Percentiles rank a stretch among this genome's conserved stretches.
phyloP scores from a whole-genome alignment of 2,113 vertebrate species.

The Delphinapterus leucas region DNA sequence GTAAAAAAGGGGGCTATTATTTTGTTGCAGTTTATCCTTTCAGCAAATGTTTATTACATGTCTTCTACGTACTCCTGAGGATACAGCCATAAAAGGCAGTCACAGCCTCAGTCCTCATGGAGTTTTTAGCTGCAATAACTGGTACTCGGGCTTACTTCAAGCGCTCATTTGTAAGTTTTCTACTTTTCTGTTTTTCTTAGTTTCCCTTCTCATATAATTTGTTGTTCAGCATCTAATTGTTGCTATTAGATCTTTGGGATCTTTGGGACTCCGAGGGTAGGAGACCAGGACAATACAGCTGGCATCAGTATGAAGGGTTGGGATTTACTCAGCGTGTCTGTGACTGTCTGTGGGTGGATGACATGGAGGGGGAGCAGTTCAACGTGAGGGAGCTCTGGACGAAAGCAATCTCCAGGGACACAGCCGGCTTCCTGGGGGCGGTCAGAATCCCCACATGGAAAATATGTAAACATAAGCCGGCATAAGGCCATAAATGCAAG shows the following conservation, averaged over 20 bases:
- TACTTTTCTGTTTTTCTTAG: neutral
- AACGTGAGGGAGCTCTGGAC: neutral
- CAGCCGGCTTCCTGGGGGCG: neutral
- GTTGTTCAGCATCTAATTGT: neutral
- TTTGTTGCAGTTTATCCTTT: neutral
- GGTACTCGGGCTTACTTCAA: neutral
- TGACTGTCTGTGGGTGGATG: fast-evolving
- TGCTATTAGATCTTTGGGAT: neutral
- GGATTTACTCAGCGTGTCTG: neutral
- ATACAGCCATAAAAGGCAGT: neutral
- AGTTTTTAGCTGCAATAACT: neutral
- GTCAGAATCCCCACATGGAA: neutral
- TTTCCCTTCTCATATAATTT: neutral
- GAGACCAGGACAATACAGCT: neutral
- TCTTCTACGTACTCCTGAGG: neutral
- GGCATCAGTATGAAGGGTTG: fast-evolving
- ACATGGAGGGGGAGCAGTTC: fast-evolving
- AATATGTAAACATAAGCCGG: fast-evolving
- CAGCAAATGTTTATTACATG: neutral
- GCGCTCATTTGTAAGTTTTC: neutral
- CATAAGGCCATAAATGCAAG: too few species aligned
- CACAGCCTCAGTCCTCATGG: neutral
- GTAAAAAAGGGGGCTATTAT: neutral
- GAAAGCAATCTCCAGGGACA: neutral
- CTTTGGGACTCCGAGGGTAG: neutral